These are phyloP conservation scores for Heliangelus exortis DNA, from an alignment of 2,797 vertebrate genomes.

Conservation along the genomic window DNA sequence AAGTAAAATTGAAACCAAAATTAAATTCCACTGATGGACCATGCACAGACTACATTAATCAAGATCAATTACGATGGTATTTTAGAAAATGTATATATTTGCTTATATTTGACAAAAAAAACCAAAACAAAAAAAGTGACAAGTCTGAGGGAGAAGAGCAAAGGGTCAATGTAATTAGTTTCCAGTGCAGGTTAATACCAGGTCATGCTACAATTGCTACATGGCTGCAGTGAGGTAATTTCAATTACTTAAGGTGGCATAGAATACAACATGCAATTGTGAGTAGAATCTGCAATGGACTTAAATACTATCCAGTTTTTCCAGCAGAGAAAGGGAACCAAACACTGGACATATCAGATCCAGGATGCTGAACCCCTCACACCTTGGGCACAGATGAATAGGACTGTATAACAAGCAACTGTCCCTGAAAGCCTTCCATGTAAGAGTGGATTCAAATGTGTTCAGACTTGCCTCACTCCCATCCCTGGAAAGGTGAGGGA, in stretches of 20 bases:
- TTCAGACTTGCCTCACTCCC: not conserved
- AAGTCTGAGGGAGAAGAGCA: not conserved
- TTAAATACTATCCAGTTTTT: not conserved
- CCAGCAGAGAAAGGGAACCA: not conserved
- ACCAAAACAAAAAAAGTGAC: not conserved
- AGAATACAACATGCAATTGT: not conserved
- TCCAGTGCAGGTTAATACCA: not conserved
- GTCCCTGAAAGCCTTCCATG: not conserved
- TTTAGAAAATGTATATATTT: not conserved
- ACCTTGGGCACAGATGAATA: not conserved
- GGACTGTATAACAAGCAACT: not conserved
- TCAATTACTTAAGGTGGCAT: not conserved
- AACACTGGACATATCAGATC: not conserved
- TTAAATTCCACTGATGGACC: not conserved
- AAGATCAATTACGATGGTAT: not conserved
- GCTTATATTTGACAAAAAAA: not conserved
- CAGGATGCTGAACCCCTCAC: rapidly evolving
- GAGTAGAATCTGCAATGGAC: not conserved
- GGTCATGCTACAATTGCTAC: not conserved
- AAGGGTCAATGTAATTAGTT: not conserved
- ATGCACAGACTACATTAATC: not conserved
- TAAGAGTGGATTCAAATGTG: not conserved
- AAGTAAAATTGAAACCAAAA: not conserved
- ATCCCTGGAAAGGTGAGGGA: no score
- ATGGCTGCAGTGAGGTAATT: not conserved